These are phyloP conservation scores for Cydia pomonella DNA, from an alignment of 1,140 invertebrate genomes.

Conservation along the genomic window DNA sequence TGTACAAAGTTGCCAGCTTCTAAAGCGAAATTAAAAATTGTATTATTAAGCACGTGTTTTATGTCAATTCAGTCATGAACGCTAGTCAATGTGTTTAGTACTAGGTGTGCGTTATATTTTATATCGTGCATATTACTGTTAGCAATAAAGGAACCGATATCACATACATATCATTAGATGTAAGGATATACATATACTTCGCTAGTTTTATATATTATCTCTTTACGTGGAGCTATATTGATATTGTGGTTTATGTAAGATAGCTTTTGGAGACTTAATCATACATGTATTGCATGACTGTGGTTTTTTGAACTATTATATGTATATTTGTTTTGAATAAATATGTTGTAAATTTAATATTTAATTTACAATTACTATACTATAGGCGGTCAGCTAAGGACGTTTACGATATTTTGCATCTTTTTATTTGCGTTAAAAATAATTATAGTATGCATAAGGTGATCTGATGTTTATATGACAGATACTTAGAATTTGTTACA, in stretches of 20 bases:
- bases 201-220: constrained; percentile 39
- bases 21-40: not conserved
- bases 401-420: too few species aligned
- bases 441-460: too few species aligned
- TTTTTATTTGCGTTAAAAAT: too few species aligned
- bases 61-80: constrained; percentile 5
- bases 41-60: not conserved
- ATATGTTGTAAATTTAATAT: not conserved
- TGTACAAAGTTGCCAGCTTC: constrained; percentile 1
- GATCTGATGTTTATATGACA: too few species aligned
- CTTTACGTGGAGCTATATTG: constrained; percentile 29
- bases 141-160: constrained; percentile 69
- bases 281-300: not conserved
- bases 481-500: too few species aligned
- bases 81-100: constrained; percentile 29
- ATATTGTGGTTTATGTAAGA: constrained; percentile 28
- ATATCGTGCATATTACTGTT: constrained; percentile 42
- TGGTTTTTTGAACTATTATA: not conserved
- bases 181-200: constrained; percentile 64
- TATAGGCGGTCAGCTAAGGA: too few species aligned
- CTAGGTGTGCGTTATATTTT: constrained; percentile 37
- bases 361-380: too few species aligned
- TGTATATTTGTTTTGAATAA: constrained; percentile 23
- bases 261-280: constrained; percentile 22
- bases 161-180: constrained; percentile 74